phyloP scores from a whole-genome alignment of 2,113 vertebrate genomes.

The Carettochelys insculpta region DNA sequence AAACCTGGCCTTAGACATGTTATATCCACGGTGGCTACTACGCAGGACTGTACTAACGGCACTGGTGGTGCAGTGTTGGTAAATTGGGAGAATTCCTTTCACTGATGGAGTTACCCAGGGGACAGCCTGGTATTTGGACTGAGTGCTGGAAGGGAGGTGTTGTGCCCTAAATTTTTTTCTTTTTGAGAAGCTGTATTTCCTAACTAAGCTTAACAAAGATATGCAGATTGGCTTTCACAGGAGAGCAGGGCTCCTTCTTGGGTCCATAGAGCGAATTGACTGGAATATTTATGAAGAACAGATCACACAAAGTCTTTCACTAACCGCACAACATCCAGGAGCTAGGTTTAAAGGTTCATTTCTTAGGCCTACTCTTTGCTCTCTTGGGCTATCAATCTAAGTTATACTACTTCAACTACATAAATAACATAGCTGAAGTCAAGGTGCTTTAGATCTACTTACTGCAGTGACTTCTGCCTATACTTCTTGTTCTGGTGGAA shows the following conservation, averaged over 20 bases:
- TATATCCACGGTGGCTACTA: not conserved
- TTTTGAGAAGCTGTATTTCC: not conserved
- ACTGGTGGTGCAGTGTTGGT: not conserved
- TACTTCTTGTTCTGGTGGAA: no score
- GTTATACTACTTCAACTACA: no score
- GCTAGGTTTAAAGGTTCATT: not conserved
- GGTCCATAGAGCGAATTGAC: accelerated
- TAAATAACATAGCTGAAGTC: no score
- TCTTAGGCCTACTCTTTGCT: not conserved
- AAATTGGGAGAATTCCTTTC: not conserved
- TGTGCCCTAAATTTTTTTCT: no score
- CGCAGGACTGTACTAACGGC: not conserved
- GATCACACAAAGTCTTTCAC: not conserved
- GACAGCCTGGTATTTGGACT: not conserved
- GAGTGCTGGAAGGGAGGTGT: not conserved
- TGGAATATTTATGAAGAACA: accelerated
- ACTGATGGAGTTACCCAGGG: not conserved
- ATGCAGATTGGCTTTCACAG: not conserved
- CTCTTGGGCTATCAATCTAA: no score
- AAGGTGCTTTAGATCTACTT: no score
- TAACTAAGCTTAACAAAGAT: not conserved
- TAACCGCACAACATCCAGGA: accelerated
- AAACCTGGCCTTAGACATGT: no score
- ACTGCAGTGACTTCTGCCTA: no score
- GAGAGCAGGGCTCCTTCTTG: not conserved